A percentile compares a stretch with the other conserved stretches of the same genome.
Conservation (phyloP, 2,888 invertebrate genomes). For the Drosophila macrospina region DNA sequence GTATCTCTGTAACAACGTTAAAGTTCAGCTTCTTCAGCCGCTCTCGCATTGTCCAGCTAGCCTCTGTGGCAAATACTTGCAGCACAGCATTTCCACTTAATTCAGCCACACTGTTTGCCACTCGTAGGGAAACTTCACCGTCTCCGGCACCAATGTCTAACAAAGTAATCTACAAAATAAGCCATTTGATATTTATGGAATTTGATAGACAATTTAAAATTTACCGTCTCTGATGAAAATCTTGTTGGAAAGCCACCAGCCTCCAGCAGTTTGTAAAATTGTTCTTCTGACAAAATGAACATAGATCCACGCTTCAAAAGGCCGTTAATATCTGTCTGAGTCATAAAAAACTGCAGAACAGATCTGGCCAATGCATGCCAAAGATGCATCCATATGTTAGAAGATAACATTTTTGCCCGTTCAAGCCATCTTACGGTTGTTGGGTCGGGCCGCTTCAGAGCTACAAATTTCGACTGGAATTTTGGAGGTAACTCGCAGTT, state of each 20-base stretch:
- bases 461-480: conserved; percentile 83
- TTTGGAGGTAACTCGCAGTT: conserved; percentile 75
- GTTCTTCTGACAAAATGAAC: conserved; percentile 96
- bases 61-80: conserved; percentile 94
- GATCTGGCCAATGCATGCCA: conserved; percentile 95
- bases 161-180: conserved; percentile 85
- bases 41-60: conserved; percentile 95
- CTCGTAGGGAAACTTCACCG: conserved; percentile 94
- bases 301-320: conserved; percentile 96
- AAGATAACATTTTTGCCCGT: conserved; percentile 82
- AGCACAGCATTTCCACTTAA: conserved; percentile 86
- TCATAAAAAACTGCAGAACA: conserved; percentile 95
- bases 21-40: conserved; percentile 88
- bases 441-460: conserved; percentile 82
- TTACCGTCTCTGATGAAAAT: conserved; percentile 63
- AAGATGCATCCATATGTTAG: conserved; percentile 91
- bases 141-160: conserved; percentile 98
- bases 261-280: conserved; percentile 87
- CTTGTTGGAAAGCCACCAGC: conserved; percentile 80
- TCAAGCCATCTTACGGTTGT: conserved; percentile 84
- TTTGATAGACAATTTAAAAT: too few species aligned
- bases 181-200: neutral
- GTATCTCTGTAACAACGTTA: conserved; percentile 83
- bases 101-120: conserved; percentile 87
- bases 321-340: conserved; percentile 98